Base-by-base conservation (phyloP, 2,113 vertebrate genomes). In the Loxodonta africana region DNA sequence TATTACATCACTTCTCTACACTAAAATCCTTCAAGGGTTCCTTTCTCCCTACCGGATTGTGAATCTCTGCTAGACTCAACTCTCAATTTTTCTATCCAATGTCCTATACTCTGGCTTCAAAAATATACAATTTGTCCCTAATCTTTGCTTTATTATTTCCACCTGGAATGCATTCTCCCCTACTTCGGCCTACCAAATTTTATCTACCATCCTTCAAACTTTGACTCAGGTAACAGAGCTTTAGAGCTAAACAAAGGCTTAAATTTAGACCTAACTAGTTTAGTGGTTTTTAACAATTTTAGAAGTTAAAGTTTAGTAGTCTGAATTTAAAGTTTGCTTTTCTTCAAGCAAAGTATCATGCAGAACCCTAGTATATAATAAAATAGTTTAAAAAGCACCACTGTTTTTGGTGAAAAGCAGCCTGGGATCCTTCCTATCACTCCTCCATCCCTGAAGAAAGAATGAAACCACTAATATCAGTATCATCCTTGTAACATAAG, bases 151-250 rank as follows among this genome's bases (percentile, higher is more conserved):
- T 67, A 53, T 67, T 26, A 92, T 25, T 92, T 86, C 8, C 60
- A 88, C 25, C 1, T 69, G 25, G 28, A 65, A 90, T 78, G 46
- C 8, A 73, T 63, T 77, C 48, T 60, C 41, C 71, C 71, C 12
- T n/a, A 83, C 44, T 60, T 83, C 37, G 44, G 28, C 28, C n/a
- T 90, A 78, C 74, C 41, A 77, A 81, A 76, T 88, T 73, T 93
- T 77, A 91, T 69, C 91, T 71, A 88, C 14, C 84, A 78, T 73
- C 9, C 51, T 92, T 92, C 77, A 92, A 26, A 44, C 25, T 8
- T 87, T 92, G 82, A 25, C 62, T 92, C 84, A 78, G 74, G 51
- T 84, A 93, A 94, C 21, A 94, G 41, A 93, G 89, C 51, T 10
- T 77, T 25, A 57, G 67, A 82, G 20, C 12, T 83, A 48, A 86